Conservation (phyloP, 2,888 invertebrate species). For the Microctonus aethiopoides region DNA sequence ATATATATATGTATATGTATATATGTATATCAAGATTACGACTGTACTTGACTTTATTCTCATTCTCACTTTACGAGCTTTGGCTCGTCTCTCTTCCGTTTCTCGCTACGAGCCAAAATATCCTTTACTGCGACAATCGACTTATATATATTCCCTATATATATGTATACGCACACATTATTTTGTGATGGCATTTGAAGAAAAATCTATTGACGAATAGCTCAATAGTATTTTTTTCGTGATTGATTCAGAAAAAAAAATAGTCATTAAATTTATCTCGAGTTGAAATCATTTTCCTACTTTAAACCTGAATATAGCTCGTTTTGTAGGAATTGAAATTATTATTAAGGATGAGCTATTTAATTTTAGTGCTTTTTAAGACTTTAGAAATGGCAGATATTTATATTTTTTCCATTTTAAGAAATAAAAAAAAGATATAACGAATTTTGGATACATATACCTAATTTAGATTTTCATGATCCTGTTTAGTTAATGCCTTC, state of each 20-base stretch:
- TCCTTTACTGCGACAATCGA: constrained; percentile 1
- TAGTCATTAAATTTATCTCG: too few species aligned
- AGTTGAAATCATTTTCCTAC: too few species aligned
- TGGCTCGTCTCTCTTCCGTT: constrained; percentile 18
- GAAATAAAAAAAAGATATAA: too few species aligned
- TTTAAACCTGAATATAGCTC: too few species aligned
- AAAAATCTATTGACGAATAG: background rate
- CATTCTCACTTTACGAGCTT: constrained; percentile 21
- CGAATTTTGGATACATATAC: too few species aligned
- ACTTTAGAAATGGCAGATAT: too few species aligned
- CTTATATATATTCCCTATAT: background rate
- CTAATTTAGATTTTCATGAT: too few species aligned
- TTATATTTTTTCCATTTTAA: too few species aligned
- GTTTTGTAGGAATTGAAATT: too few species aligned
- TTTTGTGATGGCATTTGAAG: background rate
- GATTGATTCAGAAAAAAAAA: background rate
- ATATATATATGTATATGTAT: background rate
- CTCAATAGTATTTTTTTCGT: background rate
- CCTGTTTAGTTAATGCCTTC: too few species aligned
- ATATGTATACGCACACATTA: background rate
- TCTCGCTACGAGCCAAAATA: constrained; percentile 11
- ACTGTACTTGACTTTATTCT: constrained; percentile 4
- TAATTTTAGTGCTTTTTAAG: too few species aligned
- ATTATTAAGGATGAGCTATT: too few species aligned
- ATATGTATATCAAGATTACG: background rate